Base-by-base conservation (phyloP, 2,113 vertebrate genomes). In the Podiceps cristatus region DNA sequence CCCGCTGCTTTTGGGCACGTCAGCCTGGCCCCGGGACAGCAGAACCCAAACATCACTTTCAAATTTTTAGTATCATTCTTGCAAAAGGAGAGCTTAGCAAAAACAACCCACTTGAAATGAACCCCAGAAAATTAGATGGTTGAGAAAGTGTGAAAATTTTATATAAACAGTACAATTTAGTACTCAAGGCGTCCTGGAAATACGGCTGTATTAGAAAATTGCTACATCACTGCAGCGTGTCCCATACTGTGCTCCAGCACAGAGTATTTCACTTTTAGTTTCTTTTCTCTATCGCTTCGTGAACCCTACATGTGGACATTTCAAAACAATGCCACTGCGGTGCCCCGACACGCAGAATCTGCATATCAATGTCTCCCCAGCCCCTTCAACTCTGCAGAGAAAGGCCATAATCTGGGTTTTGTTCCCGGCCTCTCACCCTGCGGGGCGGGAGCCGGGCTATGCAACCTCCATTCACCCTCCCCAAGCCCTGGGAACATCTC, bases 341-440 rank as follows among this genome's bases (percentile, higher is more conserved):
- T 53, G 72, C 78, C 63, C 35, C 28, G 15, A 59, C 85, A 50
- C 73, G 45, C 31, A 42, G 68, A 18, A 97, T 93, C 93, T 95
- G 82, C 91, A 95, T 91, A 90, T 86, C 93, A 94, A 89, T 93
- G 56, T 67, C 56, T 75, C 47, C 87, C 69, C 4, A 28, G 66
- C 42, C 93, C 82, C 81, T 80, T 44, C 79, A 28, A 37, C 82
- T 27, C 77, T 5, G 12, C 53, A 59, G 45, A 62, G 66, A 60
- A 93, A 88, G 78, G 91, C 79, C 13, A 0, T 93, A 86, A 89
- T 79, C 86, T 75, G 59, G 49, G 94, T 92, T 96, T 96, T 95
- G 89, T 91, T 90, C 75, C 35, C 0, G 22, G 67, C 72, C 86
- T 50, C 64, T 22, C 7, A 76, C 92, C 80, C 86, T 62, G n/a